Base-by-base conservation (phyloP, 1,140 invertebrate genomes). In the Drosophila serrata region DNA sequence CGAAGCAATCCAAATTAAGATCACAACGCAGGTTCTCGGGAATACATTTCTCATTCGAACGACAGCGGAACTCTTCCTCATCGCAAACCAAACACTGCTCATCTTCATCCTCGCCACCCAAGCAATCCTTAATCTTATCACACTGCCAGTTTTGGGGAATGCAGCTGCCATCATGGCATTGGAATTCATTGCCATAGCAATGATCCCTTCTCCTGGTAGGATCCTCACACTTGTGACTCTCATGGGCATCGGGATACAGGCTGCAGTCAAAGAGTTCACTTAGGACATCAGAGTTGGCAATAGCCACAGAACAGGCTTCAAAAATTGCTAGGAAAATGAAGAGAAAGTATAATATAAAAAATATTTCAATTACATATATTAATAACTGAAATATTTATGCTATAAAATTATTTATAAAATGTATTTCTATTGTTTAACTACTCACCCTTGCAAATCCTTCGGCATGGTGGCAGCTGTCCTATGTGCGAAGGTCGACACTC, bases 11-110 rank as follows among this genome's bases (percentile, higher is more conserved):
- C 8, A 94, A 93, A 90, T 97, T 95, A 13, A 95, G 95, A 90
- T 98, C 97, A 85, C 98, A 98, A 7, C 95, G 93, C 94, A 95
- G 97, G 24, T 94, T 93, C 59, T 95, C 95, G 2, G 95, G 94
- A 24, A 98, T 96, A 90, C 95, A 95, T 57, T 94, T 94, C 1
- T 96, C 96, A 81, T 94, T 93, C 7, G 91, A 92, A 12, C 93
- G 92, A 67, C 94, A 94, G 58, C 95, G 95, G 29, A 94, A 95
- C 70, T 86, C 81, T 69, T 95, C 94, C 53, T 93, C 81, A 35
- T 93, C 93, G 70, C 95, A 95, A 11, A 91, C 92, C 17, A 93
- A 75, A 81, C 96, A 96, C 55, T 94, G 93, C 2, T 92, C 82
- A 0, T 91, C 82, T 73, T 96, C 96, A 79, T 96, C 96, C 51